A percentile compares a stretch with the other conserved stretches of the same genome.
phyloP scores from a whole-genome alignment of 2,888 invertebrate species.

The Arge pagana region DNA sequence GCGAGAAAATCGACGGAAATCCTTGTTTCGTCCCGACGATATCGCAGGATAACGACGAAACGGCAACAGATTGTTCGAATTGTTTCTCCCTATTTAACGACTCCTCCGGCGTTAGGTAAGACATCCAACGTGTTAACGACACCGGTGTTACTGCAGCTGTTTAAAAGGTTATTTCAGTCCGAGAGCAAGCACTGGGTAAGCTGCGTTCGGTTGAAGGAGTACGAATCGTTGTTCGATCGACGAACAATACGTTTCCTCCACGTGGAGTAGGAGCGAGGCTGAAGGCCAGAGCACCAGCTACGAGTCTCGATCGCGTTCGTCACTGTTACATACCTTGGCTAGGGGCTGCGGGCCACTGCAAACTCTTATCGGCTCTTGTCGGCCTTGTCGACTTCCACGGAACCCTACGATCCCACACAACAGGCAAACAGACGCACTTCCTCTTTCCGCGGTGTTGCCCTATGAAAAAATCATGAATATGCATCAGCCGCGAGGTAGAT shows the following conservation, averaged over 20 bases:
- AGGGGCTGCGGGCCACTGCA: conserved; percentile 39
- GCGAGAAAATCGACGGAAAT: too few species aligned
- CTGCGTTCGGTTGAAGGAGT: too few species aligned
- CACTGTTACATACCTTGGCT: conserved; percentile 3
- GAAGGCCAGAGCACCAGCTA: not conserved
- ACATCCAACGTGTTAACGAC: too few species aligned
- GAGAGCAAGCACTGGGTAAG: not conserved
- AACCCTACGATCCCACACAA: conserved; percentile 19
- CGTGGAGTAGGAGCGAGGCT: not conserved
- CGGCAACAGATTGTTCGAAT: too few species aligned
- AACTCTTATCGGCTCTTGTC: conserved; percentile 10
- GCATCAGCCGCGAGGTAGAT: conserved; percentile 42
- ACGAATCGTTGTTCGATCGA: not conserved
- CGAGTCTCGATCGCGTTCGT: not conserved
- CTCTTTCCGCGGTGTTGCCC: conserved; percentile 36
- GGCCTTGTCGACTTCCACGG: not conserved
- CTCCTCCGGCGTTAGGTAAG: too few species aligned
- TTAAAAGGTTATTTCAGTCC: too few species aligned
- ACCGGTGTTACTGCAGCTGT: too few species aligned
- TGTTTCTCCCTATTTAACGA: too few species aligned
- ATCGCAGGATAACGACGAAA: conserved; percentile 37
- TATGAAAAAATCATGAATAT: conserved; percentile 56
- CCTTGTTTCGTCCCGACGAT: too few species aligned
- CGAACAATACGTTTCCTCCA: not conserved
- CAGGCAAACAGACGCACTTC: conserved; percentile 16